phyloP scores from a whole-genome alignment of 2,797 vertebrate species.

The Vespertilio murinus region DNA sequence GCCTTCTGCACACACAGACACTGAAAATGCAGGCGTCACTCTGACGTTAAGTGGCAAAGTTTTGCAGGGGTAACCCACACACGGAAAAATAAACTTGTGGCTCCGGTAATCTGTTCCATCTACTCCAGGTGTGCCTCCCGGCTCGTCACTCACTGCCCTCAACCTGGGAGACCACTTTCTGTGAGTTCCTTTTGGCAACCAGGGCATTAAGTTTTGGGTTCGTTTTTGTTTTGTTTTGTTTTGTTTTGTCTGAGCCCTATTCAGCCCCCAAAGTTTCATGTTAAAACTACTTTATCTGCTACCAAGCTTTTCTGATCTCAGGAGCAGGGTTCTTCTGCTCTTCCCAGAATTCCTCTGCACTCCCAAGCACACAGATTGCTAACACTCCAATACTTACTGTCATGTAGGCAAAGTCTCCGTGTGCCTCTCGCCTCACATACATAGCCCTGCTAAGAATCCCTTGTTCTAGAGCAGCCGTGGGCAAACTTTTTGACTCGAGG shows the following conservation, averaged over 20 bases:
- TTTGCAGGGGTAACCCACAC: background rate
- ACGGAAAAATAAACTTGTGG: background rate
- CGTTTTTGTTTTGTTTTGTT: background rate
- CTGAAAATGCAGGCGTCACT: background rate
- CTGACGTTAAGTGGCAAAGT: background rate
- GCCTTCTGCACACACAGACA: background rate
- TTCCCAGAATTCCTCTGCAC: background rate
- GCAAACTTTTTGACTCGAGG: too few relatives aligned
- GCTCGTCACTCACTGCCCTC: background rate
- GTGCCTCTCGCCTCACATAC: background rate
- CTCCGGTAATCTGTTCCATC: background rate
- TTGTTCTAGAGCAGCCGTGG: background rate
- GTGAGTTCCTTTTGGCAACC: background rate
- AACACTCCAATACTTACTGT: background rate
- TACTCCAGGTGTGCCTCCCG: background rate
- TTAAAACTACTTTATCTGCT: background rate
- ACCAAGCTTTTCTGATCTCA: background rate
- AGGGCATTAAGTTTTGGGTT: background rate
- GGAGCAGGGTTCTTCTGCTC: background rate
- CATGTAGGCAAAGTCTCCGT: background rate
- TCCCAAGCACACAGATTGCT: background rate
- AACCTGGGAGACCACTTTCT: background rate
- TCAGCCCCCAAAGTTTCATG: background rate
- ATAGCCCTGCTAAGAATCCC: background rate
- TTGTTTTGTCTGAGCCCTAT: background rate